These are phyloP conservation scores for Drosophila neotestacea DNA, from an alignment of 2,888 invertebrate genomes.

Conservation along the genomic window DNA sequence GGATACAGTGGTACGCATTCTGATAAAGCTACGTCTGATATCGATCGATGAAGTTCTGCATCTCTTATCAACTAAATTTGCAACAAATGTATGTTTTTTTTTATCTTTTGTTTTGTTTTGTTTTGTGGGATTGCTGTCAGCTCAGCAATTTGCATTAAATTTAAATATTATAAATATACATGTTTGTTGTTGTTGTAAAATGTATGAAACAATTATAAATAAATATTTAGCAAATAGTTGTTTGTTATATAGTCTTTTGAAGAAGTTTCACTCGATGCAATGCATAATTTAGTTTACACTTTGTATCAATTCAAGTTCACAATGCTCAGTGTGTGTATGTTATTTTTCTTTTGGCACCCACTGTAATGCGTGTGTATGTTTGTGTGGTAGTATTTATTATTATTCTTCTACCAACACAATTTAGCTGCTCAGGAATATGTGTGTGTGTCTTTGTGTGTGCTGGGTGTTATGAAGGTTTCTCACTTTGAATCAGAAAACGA, in stretches of 20 bases:
- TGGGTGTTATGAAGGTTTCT: conserved; percentile 25
- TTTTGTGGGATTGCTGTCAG: conserved; percentile 2
- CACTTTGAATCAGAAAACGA: conserved; percentile 26
- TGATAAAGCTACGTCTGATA: conserved; percentile 78
- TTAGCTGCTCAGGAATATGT: conserved; percentile 54
- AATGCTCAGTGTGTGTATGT: conserved; percentile 14
- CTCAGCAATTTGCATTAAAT: conserved; percentile 21
- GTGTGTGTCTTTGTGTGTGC: conserved; percentile 16
- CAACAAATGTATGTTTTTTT: conserved; percentile 55
- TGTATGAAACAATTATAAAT: conserved; percentile 78
- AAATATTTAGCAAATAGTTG: conserved; percentile 80
- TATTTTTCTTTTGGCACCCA: conserved; percentile 74
- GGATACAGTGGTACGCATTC: conserved; percentile 45
- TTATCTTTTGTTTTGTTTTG: conserved; percentile 20
- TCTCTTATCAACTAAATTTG: conserved; percentile 73
- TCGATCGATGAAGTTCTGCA: conserved; percentile 56
- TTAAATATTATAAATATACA: conserved; percentile 62
- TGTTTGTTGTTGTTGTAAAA: conserved; percentile 50
- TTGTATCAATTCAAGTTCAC: conserved; percentile 36
- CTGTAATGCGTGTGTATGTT: conserved; percentile 42
- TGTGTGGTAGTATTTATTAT: conserved; percentile 12
- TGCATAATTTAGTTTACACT: conserved; percentile 47
- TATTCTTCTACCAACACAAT: conserved; percentile 29
- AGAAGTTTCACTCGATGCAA: conserved; percentile 75
- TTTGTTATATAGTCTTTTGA: conserved; percentile 74